A percentile compares a stretch with the other conserved stretches of the same genome.
Evolutionary conservation across 2,888 invertebrate genomes (phyloP).

Genomic region (Rotaria macrura): DNA sequence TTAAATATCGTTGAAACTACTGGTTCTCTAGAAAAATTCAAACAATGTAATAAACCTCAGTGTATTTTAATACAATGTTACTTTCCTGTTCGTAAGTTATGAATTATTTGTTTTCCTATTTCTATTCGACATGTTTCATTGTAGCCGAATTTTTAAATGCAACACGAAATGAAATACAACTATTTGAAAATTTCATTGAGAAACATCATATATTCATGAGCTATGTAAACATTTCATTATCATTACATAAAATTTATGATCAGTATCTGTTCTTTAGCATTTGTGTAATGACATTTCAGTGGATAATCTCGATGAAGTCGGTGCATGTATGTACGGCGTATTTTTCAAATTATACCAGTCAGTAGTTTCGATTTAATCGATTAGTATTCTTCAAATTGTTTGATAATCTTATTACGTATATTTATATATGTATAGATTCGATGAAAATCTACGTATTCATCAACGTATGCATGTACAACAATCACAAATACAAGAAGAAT

Average conservation of each 20-base stretch:
- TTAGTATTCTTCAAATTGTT: background rate
- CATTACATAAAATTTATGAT: too few relatives aligned
- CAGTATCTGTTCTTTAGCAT: background rate
- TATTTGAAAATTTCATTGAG: background rate
- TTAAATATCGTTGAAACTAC: background rate
- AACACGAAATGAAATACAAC: background rate
- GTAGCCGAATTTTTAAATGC: background rate
- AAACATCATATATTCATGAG: background rate
- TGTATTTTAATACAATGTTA: conserved; percentile 7
- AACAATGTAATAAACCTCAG: background rate
- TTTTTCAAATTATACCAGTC: background rate
- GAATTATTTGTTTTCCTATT: too few relatives aligned
- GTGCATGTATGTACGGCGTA: background rate
- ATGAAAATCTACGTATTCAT: background rate
- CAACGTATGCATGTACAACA: background rate
- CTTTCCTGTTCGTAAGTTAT: conserved; percentile 14
- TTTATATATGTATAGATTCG: too few relatives aligned
- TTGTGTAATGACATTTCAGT: background rate
- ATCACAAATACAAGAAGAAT: background rate
- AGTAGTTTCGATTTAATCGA: background rate
- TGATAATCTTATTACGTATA: too few relatives aligned
- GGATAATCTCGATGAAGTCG: background rate
- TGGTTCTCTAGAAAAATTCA: background rate
- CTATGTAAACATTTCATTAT: background rate
- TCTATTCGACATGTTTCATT: background rate